phyloP scores from a whole-genome alignment of 2,888 invertebrate species.

The Cotesia congregata region DNA sequence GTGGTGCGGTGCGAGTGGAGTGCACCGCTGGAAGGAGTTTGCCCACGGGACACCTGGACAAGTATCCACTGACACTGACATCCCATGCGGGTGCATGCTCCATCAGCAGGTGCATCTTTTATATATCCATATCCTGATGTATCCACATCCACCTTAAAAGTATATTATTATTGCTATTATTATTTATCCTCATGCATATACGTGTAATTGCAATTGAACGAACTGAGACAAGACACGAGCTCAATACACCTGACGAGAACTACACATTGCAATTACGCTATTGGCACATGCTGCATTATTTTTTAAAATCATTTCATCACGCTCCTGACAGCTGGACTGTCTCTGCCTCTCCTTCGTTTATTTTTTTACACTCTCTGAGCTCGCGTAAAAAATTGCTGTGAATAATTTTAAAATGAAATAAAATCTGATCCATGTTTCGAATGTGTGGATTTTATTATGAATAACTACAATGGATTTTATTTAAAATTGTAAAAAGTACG shows the following conservation, averaged over 20 bases:
- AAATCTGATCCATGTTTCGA: too few relatives aligned
- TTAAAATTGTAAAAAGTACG: background rate
- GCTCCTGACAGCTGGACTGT: conserved; percentile 8
- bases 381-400: too few relatives aligned
- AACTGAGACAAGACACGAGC: conserved; percentile 13
- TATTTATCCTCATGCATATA: background rate
- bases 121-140: background rate
- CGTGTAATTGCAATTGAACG: background rate
- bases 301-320: background rate
- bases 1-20: background rate
- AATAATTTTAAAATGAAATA: too few relatives aligned
- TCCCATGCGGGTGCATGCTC: conserved; percentile 51
- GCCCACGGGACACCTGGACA: background rate
- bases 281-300: conserved; percentile 31
- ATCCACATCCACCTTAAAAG: conserved; percentile 1
- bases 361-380: too few relatives aligned
- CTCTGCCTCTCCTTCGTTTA: too few relatives aligned
- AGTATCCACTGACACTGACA: conserved; percentile 17
- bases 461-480: background rate
- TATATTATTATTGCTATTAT: conserved; percentile 27
- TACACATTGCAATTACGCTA: conserved; percentile 42
- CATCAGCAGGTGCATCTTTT: conserved; percentile 28
- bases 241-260: conserved; percentile 38
- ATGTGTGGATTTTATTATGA: background rate
- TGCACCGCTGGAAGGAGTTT: background rate